Conservation (phyloP, 2,113 vertebrate genomes). For the Stictonetta naevosa region DNA sequence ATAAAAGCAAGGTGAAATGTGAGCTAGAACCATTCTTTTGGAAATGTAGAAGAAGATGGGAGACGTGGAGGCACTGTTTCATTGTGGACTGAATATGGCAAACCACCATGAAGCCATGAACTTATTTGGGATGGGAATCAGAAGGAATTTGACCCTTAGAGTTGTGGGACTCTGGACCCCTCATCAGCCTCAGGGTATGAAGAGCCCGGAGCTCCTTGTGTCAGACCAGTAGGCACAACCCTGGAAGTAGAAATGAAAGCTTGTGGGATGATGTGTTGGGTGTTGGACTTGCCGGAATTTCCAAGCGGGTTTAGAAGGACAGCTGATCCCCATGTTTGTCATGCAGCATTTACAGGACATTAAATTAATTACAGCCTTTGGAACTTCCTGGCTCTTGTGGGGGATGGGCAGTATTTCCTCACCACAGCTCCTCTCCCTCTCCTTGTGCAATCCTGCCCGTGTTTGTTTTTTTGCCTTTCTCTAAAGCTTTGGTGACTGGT, state of each 20-base stretch:
- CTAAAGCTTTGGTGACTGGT: not conserved
- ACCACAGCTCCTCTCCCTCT: not conserved
- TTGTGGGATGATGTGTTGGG: conserved; percentile 16
- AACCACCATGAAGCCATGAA: not conserved
- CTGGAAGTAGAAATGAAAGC: not conserved
- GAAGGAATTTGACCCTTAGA: not conserved
- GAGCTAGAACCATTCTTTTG: not conserved
- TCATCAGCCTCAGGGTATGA: not conserved
- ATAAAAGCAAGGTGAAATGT: not conserved
- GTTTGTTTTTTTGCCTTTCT: not conserved
- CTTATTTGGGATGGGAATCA: not conserved
- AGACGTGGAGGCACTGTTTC: not conserved
- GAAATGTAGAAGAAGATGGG: not conserved
- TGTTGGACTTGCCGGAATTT: conserved; percentile 47
- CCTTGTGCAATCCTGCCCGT: conserved; percentile 31
- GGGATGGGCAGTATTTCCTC: conserved; percentile 28
- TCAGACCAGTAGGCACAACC: accelerated
- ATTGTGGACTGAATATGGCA: not conserved
- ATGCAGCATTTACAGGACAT: conserved; percentile 38
- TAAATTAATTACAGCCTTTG: conserved; percentile 63
- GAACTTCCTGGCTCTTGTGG: conserved; percentile 46
- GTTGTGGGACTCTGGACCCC: not conserved
- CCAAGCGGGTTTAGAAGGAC: conserved; percentile 25
- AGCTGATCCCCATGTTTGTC: conserved; percentile 46
- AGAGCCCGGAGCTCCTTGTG: not conserved